phyloP scores from a whole-genome alignment of 2,113 vertebrate species.

The Plotosus lineatus region DNA sequence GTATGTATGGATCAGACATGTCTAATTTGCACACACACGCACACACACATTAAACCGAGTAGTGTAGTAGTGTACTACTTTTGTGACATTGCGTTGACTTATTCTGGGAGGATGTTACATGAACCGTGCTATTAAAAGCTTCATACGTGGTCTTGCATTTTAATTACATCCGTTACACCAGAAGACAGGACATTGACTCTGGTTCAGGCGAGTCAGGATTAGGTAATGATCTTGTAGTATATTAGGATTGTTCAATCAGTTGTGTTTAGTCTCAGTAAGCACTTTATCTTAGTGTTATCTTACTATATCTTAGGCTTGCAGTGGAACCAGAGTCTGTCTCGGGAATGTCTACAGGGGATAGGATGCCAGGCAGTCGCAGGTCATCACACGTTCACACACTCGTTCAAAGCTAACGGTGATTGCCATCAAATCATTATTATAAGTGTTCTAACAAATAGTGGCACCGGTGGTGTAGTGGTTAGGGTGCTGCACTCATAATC shows the following conservation, averaged over 20 bases:
- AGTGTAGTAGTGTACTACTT: no score
- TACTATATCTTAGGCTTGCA: no score
- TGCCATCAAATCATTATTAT: neutral
- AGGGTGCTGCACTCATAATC: no score
- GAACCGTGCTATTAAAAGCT: neutral
- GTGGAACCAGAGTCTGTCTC: neutral
- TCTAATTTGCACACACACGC: constrained; percentile 59
- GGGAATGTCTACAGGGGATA: no score
- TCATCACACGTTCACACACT: neutral
- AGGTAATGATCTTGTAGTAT: neutral
- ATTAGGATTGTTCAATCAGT: neutral
- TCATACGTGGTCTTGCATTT: neutral
- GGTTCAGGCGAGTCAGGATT: neutral
- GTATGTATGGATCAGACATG: constrained; percentile 51
- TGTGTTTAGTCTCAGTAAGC: neutral
- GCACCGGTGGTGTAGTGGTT: no score
- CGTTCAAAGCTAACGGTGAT: neutral
- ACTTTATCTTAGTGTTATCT: no score
- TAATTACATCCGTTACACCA: neutral
- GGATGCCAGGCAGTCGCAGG: no score
- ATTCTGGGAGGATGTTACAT: neutral
- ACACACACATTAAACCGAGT: neutral
- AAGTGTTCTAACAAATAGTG: no score
- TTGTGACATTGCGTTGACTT: neutral
- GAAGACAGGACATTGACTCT: neutral